Evolutionary conservation across 2,888 invertebrate species (phyloP).

Genomic region (Morpho achilles): DNA sequence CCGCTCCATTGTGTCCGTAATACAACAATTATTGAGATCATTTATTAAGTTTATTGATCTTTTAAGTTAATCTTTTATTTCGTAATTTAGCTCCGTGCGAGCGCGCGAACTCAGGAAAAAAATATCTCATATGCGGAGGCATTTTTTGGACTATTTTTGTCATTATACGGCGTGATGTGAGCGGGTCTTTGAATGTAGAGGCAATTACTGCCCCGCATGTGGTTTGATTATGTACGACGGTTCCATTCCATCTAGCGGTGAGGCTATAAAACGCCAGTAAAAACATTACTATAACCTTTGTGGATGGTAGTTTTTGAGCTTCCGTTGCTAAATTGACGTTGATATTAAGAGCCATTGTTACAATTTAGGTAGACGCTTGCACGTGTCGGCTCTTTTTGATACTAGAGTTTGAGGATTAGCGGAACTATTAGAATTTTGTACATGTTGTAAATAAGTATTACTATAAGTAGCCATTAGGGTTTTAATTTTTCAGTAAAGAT

Average conservation of each 20-base stretch:
- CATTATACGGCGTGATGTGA: slow-evolving; percentile 79
- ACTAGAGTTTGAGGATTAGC: slow-evolving; percentile 8
- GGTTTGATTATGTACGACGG: slow-evolving; percentile 75
- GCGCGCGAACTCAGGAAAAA: slow-evolving; percentile 73
- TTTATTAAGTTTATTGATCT: slow-evolving; percentile 80
- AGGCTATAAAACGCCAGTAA: slow-evolving; percentile 62
- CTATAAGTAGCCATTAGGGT: slow-evolving; percentile 26
- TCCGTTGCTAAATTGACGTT: slow-evolving; percentile 74
- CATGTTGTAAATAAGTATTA: too few relatives aligned
- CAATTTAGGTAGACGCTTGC: slow-evolving; percentile 42
- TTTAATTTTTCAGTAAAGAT: slow-evolving; percentile 22
- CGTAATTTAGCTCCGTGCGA: slow-evolving; percentile 75
- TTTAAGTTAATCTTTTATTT: slow-evolving; percentile 80
- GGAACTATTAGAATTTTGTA: too few relatives aligned
- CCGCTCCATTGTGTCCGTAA: slow-evolving; percentile 78
- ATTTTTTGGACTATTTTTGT: slow-evolving; percentile 79
- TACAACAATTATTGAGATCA: slow-evolving; percentile 80
- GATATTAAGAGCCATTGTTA: slow-evolving; percentile 64
- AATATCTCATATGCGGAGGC: slow-evolving; percentile 75
- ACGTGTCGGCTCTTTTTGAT: slow-evolving; percentile 33
- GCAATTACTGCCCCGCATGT: slow-evolving; percentile 78
- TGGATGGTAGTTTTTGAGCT: slow-evolving; percentile 65
- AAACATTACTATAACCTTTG: slow-evolving; percentile 68
- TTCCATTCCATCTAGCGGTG: slow-evolving; percentile 68
- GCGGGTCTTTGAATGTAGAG: slow-evolving; percentile 76